Conservation (phyloP, 1,140 invertebrate species). For the Medauroidea extradentata region DNA sequence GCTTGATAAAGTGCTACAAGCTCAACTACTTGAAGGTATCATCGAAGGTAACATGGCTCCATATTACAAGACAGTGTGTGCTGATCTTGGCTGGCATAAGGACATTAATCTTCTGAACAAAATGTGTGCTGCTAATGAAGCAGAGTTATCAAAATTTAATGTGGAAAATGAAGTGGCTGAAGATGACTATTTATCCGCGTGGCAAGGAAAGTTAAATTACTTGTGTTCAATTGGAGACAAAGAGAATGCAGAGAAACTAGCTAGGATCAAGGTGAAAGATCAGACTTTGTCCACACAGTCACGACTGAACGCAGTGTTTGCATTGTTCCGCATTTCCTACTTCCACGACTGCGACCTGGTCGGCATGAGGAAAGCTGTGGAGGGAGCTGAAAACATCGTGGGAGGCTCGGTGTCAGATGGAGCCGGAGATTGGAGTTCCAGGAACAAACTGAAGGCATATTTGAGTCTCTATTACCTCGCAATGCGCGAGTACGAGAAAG, state of each 20-base stretch:
- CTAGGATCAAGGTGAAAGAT: conserved; percentile 87
- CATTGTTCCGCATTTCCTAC: conserved; percentile 84
- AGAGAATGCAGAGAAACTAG: conserved; percentile 44
- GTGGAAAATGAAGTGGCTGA: too few species aligned
- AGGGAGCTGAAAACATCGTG: conserved; percentile 60
- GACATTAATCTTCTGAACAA: too few species aligned
- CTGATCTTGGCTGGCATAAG: too few species aligned
- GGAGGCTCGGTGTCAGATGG: conserved; percentile 58
- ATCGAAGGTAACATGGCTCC: too few species aligned
- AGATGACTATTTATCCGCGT: too few species aligned
- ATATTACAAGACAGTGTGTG: too few species aligned
- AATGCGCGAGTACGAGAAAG: conserved; percentile 69
- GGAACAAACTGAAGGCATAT: conserved; percentile 94
- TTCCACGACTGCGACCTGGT: conserved; percentile 89
- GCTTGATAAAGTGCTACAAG: too few species aligned
- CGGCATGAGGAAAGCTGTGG: conserved; percentile 85
- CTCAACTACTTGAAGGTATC: too few species aligned
- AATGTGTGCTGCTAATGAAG: too few species aligned
- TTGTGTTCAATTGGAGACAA: too few species aligned
- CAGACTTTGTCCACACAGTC: conserved; percentile 95
- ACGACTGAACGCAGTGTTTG: conserved; percentile 87
- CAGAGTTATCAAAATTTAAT: too few species aligned
- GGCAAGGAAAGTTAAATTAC: too few species aligned
- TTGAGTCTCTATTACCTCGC: conserved; percentile 94
- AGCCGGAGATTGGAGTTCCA: conserved; percentile 98